Base-by-base conservation (phyloP, 30 jellyfish, hydroid and myxozoan species). In the Cassiopea xamachana region DNA sequence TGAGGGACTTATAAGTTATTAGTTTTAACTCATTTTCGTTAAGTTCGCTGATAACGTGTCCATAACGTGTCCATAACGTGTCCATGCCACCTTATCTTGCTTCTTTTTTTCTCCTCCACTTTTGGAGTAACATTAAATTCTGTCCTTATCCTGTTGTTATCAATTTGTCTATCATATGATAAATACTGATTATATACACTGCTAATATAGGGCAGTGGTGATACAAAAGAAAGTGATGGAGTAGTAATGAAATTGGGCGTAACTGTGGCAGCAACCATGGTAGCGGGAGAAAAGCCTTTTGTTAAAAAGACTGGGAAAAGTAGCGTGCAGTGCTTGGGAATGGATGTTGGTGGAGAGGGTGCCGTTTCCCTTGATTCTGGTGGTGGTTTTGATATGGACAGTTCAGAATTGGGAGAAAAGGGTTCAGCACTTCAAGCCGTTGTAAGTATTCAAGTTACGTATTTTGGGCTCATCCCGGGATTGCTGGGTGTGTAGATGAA, bases 221-320 rank as follows among this genome's bases (percentile, higher is more conserved):
- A 67, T 64, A 12, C 91, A 48, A 81, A 80, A 18, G 77, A 69
- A 5, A 76, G 92, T 49, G 93, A 79, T 51, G 87, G 60, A 18
- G 46, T 77, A 5, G 47, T 62, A 48, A 18, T 39, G 19, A 82
- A 45, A 17, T 82, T 92, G 6, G 93, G 95, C 14, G 12, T 51
- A n/a, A 79, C 74, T 1, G 86, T 91, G 18, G 98, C 96, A 19
- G 91, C 79, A 8, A 93, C 75, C 68, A 93, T 67, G 92, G 98
- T 93, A 39, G 94, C 93, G 45, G 98, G 98, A 7, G 98, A 93
- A 55, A 49, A 81, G 16, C 88, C 96, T n/a, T 73, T 73, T 45
- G 78, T 43, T 18, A 51, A 86, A 7, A 27, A 44, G 47, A 71
- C 95, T 50, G 94, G 92, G 49, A 79, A 69, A 2, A 84, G 93